These are phyloP conservation scores for Gibbula magus DNA, from an alignment of 2,888 invertebrate species.

Conservation along the genomic window DNA sequence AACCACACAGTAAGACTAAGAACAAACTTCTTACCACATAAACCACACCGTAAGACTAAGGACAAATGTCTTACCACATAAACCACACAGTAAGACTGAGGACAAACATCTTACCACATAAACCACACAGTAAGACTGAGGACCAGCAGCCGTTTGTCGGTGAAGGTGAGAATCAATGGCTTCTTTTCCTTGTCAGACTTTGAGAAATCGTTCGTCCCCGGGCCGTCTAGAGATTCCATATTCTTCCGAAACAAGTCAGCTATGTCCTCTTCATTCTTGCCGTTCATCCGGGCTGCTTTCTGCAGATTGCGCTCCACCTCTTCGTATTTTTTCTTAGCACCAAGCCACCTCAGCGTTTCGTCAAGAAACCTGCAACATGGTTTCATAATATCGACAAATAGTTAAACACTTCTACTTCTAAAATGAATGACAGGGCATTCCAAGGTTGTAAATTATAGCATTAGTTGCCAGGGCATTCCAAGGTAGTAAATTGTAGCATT, in stretches of 20 bases:
- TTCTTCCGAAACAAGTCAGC: not conserved
- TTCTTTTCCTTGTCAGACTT: too few species aligned
- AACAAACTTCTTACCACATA: too few species aligned
- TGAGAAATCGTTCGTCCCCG: too few species aligned
- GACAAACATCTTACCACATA: too few species aligned
- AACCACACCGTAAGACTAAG: too few species aligned
- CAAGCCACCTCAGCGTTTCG: not conserved
- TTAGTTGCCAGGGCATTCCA: too few species aligned
- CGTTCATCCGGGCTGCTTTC: not conserved
- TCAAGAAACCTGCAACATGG: not conserved
- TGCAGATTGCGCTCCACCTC: not conserved
- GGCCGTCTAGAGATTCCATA: not conserved
- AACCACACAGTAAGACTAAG: too few species aligned
- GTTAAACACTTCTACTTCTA: not conserved
- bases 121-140: too few species aligned
- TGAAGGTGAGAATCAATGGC: too few species aligned
- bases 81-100: too few species aligned
- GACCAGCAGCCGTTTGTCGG: too few species aligned
- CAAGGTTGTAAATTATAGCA: not conserved
- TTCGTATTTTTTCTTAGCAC: not conserved
- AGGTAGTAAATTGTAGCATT: not conserved
- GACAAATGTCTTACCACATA: too few species aligned
- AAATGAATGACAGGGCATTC: not conserved
- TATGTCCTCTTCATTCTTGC: not conserved
- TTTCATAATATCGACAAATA: not conserved